Percentiles rank a stretch among this genome's conserved stretches.
Evolutionary conservation across 2,888 invertebrate genomes (phyloP).

Genomic region (Anodontia alba): DNA sequence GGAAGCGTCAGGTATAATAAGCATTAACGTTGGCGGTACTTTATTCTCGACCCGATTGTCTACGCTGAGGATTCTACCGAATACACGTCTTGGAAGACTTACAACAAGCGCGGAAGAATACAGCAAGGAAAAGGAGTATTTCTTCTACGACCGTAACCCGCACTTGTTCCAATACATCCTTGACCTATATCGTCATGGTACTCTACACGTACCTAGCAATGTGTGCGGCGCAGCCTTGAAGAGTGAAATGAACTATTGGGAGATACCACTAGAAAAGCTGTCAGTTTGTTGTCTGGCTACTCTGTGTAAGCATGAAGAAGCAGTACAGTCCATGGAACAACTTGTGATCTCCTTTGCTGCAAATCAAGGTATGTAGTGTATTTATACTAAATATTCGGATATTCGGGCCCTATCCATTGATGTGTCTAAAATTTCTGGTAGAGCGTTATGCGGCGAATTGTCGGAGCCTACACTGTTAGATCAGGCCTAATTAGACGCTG

Average conservation of each 20-base stretch:
- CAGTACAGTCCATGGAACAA: background rate
- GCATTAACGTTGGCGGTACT: slow-evolving; percentile 63
- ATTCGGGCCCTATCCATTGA: no score
- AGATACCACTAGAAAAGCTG: slow-evolving; percentile 21
- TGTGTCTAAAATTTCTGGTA: no score
- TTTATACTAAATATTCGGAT: no score
- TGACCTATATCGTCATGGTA: slow-evolving; percentile 69
- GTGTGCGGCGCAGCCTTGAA: slow-evolving; percentile 28
- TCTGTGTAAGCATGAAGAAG: slow-evolving; percentile 25
- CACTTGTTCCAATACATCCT: slow-evolving; percentile 66
- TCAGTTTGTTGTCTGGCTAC: slow-evolving; percentile 32
- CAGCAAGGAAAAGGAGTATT: slow-evolving; percentile 45
- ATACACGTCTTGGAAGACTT: slow-evolving; percentile 45
- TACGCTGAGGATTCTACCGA: slow-evolving; percentile 46
- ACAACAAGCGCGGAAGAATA: slow-evolving; percentile 30
- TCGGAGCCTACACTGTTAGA: no score
- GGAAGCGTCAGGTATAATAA: slow-evolving; percentile 37
- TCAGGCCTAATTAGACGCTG: no score
- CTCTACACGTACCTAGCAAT: slow-evolving; percentile 35
- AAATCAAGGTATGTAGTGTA: slow-evolving; percentile 14
- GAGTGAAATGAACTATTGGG: slow-evolving; percentile 32
- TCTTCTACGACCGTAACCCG: slow-evolving; percentile 74
- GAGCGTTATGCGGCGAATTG: no score
- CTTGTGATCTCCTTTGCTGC: slow-evolving; percentile 14
- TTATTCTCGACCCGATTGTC: slow-evolving; percentile 46